Percentiles rank a stretch among this genome's conserved stretches.
These are phyloP conservation scores for Mesembrinibis cayennensis DNA, from an alignment of 2,113 vertebrate species.

Conservation along the genomic window DNA sequence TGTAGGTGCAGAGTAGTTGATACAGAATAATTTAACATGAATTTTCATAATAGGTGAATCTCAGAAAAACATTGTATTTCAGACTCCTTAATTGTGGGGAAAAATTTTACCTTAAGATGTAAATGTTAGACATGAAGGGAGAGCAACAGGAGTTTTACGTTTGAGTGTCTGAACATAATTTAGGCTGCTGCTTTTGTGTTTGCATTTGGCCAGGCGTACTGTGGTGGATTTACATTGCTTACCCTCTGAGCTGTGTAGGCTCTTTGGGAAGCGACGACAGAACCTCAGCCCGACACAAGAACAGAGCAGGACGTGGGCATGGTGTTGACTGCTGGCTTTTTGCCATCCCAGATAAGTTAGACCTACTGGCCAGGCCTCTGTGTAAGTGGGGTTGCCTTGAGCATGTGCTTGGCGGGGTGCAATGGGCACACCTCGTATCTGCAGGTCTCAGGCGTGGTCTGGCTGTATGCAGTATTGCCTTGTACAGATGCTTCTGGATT, in stretches of 20 bases:
- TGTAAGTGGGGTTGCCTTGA: neutral
- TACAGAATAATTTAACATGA: neutral
- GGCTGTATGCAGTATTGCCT: neutral
- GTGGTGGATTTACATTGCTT: neutral
- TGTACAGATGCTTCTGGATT: neutral
- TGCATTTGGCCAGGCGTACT: neutral
- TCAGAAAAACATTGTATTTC: neutral
- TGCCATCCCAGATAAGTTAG: neutral
- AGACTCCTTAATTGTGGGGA: neutral
- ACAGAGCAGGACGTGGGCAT: neutral
- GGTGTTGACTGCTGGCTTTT: neutral
- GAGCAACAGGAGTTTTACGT: neutral
- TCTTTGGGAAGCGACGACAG: neutral
- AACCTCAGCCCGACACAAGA: fast-evolving
- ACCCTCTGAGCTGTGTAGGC: neutral
- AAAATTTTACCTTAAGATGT: neutral
- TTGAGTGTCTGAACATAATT: neutral
- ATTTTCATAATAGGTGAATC: neutral
- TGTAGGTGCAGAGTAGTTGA: neutral
- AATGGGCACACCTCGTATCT: fast-evolving
- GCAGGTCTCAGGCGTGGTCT: neutral
- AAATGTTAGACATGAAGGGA: neutral
- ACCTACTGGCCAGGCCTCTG: neutral
- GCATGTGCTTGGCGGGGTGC: fast-evolving
- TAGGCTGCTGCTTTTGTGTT: neutral